A percentile compares a stretch with the other conserved stretches of the same genome.
Conservation (phyloP, 2,888 invertebrate species). For the Thalpophila matura region DNA sequence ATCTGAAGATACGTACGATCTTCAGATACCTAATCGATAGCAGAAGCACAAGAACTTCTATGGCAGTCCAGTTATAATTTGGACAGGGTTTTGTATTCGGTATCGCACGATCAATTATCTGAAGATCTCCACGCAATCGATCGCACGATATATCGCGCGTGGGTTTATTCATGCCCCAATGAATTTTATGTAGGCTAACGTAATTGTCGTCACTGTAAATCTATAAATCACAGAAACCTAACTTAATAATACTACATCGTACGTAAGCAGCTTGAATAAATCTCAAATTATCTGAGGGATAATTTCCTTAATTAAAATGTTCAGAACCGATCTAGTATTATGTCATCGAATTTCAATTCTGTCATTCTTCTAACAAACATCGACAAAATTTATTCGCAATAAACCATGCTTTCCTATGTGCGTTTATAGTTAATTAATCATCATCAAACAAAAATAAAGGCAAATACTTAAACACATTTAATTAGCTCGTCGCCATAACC, state of each 20-base stretch:
- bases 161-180: slow-evolving; percentile 41
- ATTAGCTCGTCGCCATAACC: slow-evolving; percentile 27
- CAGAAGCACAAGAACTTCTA: slow-evolving; percentile 10
- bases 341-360: too few species aligned
- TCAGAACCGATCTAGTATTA: too few species aligned
- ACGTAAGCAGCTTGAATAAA: background rate
- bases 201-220: slow-evolving; percentile 1
- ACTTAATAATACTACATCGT: too few species aligned
- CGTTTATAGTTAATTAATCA: too few species aligned
- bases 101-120: slow-evolving; percentile 41
- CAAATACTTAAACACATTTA: background rate
- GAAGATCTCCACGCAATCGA: slow-evolving; percentile 45
- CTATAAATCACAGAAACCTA: too few species aligned
- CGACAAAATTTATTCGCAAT: too few species aligned
- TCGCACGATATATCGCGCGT: slow-evolving; percentile 38
- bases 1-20: too few species aligned
- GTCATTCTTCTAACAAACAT: too few species aligned
- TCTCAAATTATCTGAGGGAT: background rate
- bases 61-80: slow-evolving; percentile 31
- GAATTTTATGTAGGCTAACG: slow-evolving; percentile 36
- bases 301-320: too few species aligned
- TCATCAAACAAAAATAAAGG: background rate
- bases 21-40: background rate
- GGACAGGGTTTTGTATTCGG: slow-evolving; percentile 11
- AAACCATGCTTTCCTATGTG: too few species aligned